phyloP scores from a whole-genome alignment of 1,140 invertebrate genomes.

The Vanessa atalanta region DNA sequence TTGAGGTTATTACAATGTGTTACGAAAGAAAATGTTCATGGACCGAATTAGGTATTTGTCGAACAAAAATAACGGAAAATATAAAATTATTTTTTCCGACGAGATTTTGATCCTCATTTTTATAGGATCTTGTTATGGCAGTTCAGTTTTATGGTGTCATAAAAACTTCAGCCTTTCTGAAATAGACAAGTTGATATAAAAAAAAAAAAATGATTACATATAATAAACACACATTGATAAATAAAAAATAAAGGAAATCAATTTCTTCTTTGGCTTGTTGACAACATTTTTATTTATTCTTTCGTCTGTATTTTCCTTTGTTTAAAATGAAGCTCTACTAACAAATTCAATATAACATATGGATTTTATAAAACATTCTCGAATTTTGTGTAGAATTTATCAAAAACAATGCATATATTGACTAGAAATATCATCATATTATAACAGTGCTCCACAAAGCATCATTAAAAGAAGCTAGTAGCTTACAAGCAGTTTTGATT shows the following conservation, averaged over 20 bases:
- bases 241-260: constrained; percentile 10
- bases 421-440: too few relatives aligned
- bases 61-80: constrained; percentile 14
- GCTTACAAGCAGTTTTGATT: too few relatives aligned
- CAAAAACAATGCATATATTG: too few relatives aligned
- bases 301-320: too few relatives aligned
- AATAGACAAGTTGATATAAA: constrained; percentile 26
- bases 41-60: constrained; percentile 1
- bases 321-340: too few relatives aligned
- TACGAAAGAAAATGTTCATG: constrained; percentile 7
- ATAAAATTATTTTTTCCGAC: constrained; percentile 32
- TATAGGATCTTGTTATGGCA: constrained; percentile 36
- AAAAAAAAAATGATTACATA: constrained; percentile 13
- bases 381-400: too few relatives aligned
- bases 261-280: background rate
- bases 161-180: constrained; percentile 31
- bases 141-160: constrained; percentile 31
- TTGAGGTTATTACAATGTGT: background rate
- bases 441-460: too few relatives aligned
- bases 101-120: constrained; percentile 31
- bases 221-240: constrained; percentile 11
- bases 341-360: too few relatives aligned
- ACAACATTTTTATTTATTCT: too few relatives aligned
- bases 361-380: too few relatives aligned
- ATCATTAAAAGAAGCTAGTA: too few relatives aligned